Conservation (phyloP, 35 echinoderm and acorn worm species). For the Amphiura filiformis region DNA sequence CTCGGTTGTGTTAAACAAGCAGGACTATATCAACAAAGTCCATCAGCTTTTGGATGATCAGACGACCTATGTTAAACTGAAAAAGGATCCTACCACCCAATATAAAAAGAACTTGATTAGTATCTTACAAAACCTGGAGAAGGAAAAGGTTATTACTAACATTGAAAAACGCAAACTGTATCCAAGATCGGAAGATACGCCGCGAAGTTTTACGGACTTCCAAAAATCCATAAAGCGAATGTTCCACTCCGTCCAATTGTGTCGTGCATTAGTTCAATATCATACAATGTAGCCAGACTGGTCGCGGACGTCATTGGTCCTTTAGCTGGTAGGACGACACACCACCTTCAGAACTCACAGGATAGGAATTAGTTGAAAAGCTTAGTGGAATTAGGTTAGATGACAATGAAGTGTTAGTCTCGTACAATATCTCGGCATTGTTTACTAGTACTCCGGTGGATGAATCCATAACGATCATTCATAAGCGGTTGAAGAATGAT, state of each 20-base stretch:
- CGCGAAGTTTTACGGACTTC: constrained; percentile 21
- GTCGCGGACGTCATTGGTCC: constrained; percentile 15
- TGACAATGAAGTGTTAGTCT: neutral
- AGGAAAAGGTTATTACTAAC: neutral
- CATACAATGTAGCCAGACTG: neutral
- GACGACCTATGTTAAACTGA: neutral
- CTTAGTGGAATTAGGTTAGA: neutral
- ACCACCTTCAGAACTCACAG: constrained; percentile 10
- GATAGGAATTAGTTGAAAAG: neutral
- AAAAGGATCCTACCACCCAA: neutral
- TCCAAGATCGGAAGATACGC: neutral
- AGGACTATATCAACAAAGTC: neutral
- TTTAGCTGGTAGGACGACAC: neutral
- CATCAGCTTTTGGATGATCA: neutral
- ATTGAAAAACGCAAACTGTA: neutral
- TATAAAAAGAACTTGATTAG: neutral
- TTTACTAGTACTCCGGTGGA: neutral
- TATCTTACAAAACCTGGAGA: neutral
- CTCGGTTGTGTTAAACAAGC: neutral
- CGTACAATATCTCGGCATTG: neutral
- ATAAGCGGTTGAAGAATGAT: neutral
- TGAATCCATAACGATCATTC: neutral
- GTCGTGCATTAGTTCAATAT: neutral
- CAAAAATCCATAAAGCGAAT: constrained; percentile 30
- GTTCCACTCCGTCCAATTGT: constrained; percentile 36